These are phyloP conservation scores for Dendrocincla tyrannina DNA, from an alignment of 2,797 vertebrate species.

Conservation along the genomic window DNA sequence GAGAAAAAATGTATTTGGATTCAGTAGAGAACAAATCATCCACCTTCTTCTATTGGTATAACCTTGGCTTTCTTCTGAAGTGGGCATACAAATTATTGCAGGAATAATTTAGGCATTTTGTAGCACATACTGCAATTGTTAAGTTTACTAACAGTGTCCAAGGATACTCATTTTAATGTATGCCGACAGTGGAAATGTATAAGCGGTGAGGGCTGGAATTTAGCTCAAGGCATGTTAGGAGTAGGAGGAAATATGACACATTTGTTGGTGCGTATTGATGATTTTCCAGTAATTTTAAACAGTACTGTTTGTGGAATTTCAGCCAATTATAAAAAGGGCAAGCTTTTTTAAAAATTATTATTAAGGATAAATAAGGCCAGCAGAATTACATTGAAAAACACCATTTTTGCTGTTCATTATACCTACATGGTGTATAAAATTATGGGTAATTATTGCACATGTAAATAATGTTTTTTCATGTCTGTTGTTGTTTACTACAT, in stretches of 20 bases:
- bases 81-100: neutral
- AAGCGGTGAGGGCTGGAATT: neutral
- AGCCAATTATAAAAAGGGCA: neutral
- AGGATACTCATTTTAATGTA: neutral
- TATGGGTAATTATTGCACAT: rapidly evolving
- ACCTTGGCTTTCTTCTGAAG: neutral
- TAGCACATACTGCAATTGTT: neutral
- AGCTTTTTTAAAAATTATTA: no score
- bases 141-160: neutral
- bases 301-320: neutral
- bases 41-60: neutral
- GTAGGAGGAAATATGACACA: neutral
- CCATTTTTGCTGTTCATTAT: neutral
- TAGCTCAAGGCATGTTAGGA: neutral
- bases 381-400: neutral
- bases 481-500: neutral
- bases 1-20: neutral
- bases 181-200: neutral
- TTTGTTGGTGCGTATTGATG: neutral
- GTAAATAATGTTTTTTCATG: neutral
- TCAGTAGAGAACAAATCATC: neutral
- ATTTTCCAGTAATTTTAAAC: neutral
- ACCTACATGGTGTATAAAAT: neutral
- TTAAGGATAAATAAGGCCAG: neutral
- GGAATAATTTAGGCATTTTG: neutral